phyloP scores from a whole-genome alignment of 2,888 invertebrate species.

The Spodoptera picta region DNA sequence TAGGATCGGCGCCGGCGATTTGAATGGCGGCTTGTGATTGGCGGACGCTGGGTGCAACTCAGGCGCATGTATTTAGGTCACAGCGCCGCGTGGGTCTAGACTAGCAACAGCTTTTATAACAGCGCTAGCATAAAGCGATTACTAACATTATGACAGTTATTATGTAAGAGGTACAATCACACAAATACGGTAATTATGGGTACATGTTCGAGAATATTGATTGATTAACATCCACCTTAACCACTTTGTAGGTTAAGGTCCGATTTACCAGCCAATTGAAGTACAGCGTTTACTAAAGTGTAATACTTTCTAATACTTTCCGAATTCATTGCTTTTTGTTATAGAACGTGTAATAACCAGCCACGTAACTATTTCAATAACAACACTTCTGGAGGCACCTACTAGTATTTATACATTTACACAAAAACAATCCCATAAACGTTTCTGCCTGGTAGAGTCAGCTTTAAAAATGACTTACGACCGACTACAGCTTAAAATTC shows the following conservation, averaged over 20 bases:
- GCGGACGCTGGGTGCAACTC: slow-evolving; percentile 80
- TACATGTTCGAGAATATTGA: slow-evolving; percentile 16
- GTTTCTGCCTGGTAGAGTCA: slow-evolving; percentile 47
- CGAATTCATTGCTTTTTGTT: background rate
- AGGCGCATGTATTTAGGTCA: slow-evolving; percentile 84
- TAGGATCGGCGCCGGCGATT: slow-evolving; percentile 82
- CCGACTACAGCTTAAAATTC: slow-evolving; percentile 60
- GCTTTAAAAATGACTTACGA: slow-evolving; percentile 62
- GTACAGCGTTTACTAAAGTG: background rate
- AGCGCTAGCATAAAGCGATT: slow-evolving; percentile 52
- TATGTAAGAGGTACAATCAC: slow-evolving; percentile 44
- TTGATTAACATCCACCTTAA: slow-evolving; percentile 18
- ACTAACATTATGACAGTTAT: slow-evolving; percentile 49
- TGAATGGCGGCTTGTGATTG: slow-evolving; percentile 82
- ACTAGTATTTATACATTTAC: slow-evolving; percentile 7
- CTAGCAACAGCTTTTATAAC: slow-evolving; percentile 75
- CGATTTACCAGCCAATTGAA: background rate
- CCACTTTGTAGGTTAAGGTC: slow-evolving; percentile 3
- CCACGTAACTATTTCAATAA: slow-evolving; percentile 9
- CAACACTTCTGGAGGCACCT: slow-evolving; percentile 7
- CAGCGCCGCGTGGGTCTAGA: slow-evolving; percentile 82
- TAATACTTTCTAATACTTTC: background rate
- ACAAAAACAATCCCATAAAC: slow-evolving; percentile 28
- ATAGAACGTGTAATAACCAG: slow-evolving; percentile 1
- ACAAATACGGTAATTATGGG: slow-evolving; percentile 29